Evolutionary conservation across 1,140 invertebrate genomes (phyloP).

Genomic region (Steinernema feltiae): DNA sequence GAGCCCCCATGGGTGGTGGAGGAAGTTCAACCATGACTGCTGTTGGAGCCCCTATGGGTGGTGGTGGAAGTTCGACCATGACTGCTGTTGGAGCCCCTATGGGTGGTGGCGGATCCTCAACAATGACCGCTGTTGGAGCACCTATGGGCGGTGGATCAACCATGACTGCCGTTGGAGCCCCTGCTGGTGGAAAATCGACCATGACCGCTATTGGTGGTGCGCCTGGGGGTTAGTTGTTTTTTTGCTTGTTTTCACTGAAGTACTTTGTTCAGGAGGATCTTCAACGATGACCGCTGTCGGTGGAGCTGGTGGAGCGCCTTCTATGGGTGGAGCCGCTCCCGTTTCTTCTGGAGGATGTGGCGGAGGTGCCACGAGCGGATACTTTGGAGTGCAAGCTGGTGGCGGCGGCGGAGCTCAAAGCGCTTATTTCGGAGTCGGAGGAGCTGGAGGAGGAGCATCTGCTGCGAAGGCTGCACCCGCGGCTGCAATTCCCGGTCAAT

Average conservation of each 20-base stretch:
- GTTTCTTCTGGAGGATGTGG: neutral
- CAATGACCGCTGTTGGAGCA: constrained; percentile 19
- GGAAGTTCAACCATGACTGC: constrained; percentile 14
- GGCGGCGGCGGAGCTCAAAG: constrained; percentile 2
- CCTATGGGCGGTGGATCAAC: neutral
- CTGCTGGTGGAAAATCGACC: constrained; percentile 6
- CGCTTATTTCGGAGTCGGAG: neutral
- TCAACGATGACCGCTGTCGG: constrained; percentile 16
- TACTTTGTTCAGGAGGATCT: constrained; percentile 14
- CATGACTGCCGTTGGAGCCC: constrained; percentile 16
- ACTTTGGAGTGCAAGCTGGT: constrained; percentile 11
- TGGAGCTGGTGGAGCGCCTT: neutral
- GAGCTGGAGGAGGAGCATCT: neutral
- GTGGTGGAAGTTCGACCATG: constrained; percentile 10
- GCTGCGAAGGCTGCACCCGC: neutral
- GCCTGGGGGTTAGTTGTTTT: neutral
- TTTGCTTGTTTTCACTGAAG: neutral
- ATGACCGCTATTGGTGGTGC: constrained; percentile 18
- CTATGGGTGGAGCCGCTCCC: neutral
- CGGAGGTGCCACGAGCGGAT: constrained; percentile 16
- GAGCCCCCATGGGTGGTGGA: constrained; percentile 14
- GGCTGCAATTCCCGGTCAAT: neutral
- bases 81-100: constrained; percentile 9
- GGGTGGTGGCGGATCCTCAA: constrained; percentile 4
- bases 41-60: constrained; percentile 15